Evolutionary conservation across 2,113 vertebrate genomes (phyloP).

Genomic region (Pachypanchax playfairii): DNA sequence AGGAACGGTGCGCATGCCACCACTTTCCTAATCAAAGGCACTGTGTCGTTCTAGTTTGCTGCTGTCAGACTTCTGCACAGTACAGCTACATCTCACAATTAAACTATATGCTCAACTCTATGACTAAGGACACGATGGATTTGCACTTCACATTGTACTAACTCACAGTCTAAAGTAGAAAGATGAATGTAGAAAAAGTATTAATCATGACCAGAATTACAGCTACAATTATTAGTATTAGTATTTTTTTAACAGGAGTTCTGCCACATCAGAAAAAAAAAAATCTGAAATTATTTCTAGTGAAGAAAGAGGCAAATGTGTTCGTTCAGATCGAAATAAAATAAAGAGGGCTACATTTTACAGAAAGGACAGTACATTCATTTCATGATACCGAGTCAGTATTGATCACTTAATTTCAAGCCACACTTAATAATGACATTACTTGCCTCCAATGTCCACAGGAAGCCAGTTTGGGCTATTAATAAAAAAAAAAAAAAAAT

Average conservation of each 20-base stretch:
- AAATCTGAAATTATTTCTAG: constrained; percentile 2
- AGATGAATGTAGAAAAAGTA: constrained; percentile 69
- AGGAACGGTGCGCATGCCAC: constrained; percentile 64
- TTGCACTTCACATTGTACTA: constrained; percentile 96
- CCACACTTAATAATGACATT: too few species aligned
- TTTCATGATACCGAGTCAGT: constrained; percentile 6
- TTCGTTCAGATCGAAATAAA: too few species aligned
- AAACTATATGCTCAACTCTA: constrained; percentile 87
- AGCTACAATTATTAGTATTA: background rate
- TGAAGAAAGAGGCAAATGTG: background rate
- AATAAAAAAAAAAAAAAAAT: too few species aligned
- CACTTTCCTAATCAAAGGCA: constrained; percentile 72
- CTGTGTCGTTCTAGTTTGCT: constrained; percentile 65
- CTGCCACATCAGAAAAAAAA: constrained; percentile 65
- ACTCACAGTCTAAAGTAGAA: constrained; percentile 89
- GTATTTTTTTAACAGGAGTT: constrained; percentile 26
- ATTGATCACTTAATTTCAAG: background rate
- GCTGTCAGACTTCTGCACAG: constrained; percentile 58
- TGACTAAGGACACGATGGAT: constrained; percentile 89
- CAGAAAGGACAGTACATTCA: constrained; percentile 20
- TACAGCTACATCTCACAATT: constrained; percentile 86
- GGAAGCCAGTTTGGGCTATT: background rate
- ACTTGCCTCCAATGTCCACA: background rate
- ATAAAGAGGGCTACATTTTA: too few species aligned
- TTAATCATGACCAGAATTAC: constrained; percentile 13